Base-by-base conservation (phyloP, 2,797 vertebrate species). In the Poeciliopsis infans region DNA sequence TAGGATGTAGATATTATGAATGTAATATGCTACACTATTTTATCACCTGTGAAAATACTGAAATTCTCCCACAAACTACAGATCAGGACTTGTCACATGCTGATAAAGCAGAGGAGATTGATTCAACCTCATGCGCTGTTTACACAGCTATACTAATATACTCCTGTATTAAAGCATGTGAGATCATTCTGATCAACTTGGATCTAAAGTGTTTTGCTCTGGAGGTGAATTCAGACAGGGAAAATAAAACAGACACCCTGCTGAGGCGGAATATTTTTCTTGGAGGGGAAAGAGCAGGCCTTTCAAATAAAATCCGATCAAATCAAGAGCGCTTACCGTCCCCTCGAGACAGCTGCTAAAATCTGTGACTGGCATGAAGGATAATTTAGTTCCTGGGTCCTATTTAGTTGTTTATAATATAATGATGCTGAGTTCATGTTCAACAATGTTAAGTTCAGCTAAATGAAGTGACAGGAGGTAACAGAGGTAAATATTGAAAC, bases 151-250 rank as follows among this genome's bases (percentile, higher is more conserved):
- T 31, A 70, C 76, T 41, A 28, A 39, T 45, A 77, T n/a, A 53
- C 47, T 57, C 71, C 33, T 31, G 36, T 79, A 76, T 46, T 77
- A 86, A 64, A 81, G 59, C 51, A 61, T 59, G 51, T 25, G 13
- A 81, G 78, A 79, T 75, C 15, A 46, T 87, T 89, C 86, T 87
- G 77, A 92, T 93, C 82, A 83, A 81, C 80, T 81, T 78, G 72
- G 74, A 79, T 81, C 55, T 76, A 43, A 61, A 80, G 72, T 74
- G 84, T 78, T 81, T 78, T 76, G 81, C 83, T 91, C 83, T 88
- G 85, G 88, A 87, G 70, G 76, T 49, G 73, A 91, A 83, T 79
- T 77, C 79, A 87, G 75, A 81, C 69, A 87, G 74, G 47, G 1
- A 20, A 72, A 81, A 53, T 83, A 85, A 80, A 89, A 70, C 68